phyloP scores from a whole-genome alignment of 2,113 vertebrate species.

The Romanogobio albipinnatus region DNA sequence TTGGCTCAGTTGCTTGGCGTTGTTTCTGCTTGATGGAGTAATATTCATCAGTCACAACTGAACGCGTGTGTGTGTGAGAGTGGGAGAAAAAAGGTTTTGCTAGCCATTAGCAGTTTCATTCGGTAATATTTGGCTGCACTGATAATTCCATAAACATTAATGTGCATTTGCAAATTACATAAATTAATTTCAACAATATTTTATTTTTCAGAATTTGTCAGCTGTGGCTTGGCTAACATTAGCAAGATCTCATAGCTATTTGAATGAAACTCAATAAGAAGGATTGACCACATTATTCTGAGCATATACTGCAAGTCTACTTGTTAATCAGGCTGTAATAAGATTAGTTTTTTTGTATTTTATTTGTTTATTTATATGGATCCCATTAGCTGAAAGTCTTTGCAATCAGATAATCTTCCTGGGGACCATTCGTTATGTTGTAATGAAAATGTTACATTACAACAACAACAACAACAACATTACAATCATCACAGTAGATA shows the following conservation, averaged over 20 bases:
- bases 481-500: too few relatives aligned
- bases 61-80: not conserved
- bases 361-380: too few relatives aligned
- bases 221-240: slow-evolving; percentile 18
- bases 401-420: too few relatives aligned
- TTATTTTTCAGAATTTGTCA: slow-evolving; percentile 13
- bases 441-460: too few relatives aligned
- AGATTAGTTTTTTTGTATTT: not conserved
- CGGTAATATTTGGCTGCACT: not conserved
- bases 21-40: slow-evolving; percentile 41
- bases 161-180: slow-evolving; percentile 12
- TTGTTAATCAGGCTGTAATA: not conserved
- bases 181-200: not conserved
- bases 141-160: slow-evolving; percentile 40
- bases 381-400: too few relatives aligned
- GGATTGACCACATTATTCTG: not conserved
- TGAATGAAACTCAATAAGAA: slow-evolving; percentile 13
- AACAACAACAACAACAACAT: too few relatives aligned
- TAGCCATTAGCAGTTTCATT: slow-evolving; percentile 1
- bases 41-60: slow-evolving; percentile 31
- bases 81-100: not conserved
- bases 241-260: not conserved
- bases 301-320: not conserved
- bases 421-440: too few relatives aligned
- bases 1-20: slow-evolving; percentile 37